Conservation (phyloP, 2,113 vertebrate genomes). For the western clawed frog (Xenopus tropicalis) region DNA sequence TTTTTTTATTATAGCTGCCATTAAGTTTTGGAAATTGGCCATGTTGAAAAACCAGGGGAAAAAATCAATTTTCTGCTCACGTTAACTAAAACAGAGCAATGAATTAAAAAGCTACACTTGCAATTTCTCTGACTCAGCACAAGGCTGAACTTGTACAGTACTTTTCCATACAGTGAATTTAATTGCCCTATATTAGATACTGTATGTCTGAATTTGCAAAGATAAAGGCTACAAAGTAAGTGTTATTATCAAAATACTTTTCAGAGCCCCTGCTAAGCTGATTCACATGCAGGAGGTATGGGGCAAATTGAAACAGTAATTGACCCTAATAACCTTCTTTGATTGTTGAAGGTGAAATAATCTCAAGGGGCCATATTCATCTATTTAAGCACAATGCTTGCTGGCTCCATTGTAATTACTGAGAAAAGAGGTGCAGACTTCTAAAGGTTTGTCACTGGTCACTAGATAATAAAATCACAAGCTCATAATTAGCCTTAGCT, state of each 20-base stretch:
- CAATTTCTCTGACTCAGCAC: neutral
- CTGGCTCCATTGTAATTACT: conserved; percentile 58
- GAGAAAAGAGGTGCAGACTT: conserved; percentile 50
- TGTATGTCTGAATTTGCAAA: conserved; percentile 47
- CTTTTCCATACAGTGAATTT: conserved; percentile 41
- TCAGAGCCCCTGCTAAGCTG: conserved; percentile 48
- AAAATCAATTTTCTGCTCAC: too few species aligned
- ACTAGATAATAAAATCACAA: conserved; percentile 59
- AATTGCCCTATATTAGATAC: conserved; percentile 37
- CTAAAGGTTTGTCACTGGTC: conserved; percentile 60
- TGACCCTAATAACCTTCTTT: conserved; percentile 58
- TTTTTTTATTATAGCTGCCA: too few species aligned
- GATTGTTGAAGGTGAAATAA: conserved; percentile 61
- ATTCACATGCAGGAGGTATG: conserved; percentile 61
- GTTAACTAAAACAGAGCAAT: neutral
- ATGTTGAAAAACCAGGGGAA: too few species aligned
- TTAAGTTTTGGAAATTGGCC: too few species aligned
- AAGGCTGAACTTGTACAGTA: conserved; percentile 29
- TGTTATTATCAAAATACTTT: conserved; percentile 39
- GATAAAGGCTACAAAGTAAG: conserved; percentile 54
- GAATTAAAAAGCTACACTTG: conserved; percentile 13
- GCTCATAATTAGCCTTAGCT: conserved; percentile 65
- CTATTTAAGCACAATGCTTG: conserved; percentile 44
- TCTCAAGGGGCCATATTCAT: conserved; percentile 58
- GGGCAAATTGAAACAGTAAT: conserved; percentile 59